A percentile compares a stretch with the other conserved stretches of the same genome.
These are phyloP conservation scores for Drosophila rufa DNA, from an alignment of 1,140 invertebrate genomes.

Conservation along the genomic window DNA sequence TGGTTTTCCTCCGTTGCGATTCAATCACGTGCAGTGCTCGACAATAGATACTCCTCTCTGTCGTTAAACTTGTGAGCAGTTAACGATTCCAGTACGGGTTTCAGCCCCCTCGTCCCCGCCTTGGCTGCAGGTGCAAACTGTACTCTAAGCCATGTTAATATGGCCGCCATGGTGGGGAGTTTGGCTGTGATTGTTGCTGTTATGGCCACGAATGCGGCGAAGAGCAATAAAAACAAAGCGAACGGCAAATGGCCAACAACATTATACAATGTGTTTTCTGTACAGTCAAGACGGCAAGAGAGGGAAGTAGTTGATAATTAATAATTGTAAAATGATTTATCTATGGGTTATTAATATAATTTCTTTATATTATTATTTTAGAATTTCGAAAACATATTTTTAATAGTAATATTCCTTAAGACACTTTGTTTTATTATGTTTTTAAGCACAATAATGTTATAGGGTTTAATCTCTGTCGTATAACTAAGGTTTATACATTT, in stretches of 20 bases:
- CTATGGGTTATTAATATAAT: not conserved
- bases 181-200: conserved; percentile 55
- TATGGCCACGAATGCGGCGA: conserved; percentile 51
- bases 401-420: not conserved
- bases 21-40: conserved; percentile 77
- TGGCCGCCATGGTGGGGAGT: conserved; percentile 66
- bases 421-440: not conserved
- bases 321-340: not conserved
- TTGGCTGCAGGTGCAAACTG: conserved; percentile 80
- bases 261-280: conserved; percentile 41
- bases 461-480: not conserved
- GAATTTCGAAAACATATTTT: accelerated
- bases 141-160: conserved; percentile 76
- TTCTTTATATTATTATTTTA: no score
- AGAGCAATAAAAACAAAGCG: conserved; percentile 77
- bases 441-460: no score
- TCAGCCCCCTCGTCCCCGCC: conserved; percentile 28
- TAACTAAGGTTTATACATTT: not conserved
- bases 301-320: not conserved
- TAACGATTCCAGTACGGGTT: conserved; percentile 50
- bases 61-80: conserved; percentile 73
- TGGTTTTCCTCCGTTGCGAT: conserved; percentile 45
- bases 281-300: conserved; percentile 26
- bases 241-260: conserved; percentile 60
- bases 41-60: conserved; percentile 71